A percentile compares a stretch with the other conserved stretches of the same genome.
Conservation (phyloP, 1,140 invertebrate species). For the Neodiprion pinetum region DNA sequence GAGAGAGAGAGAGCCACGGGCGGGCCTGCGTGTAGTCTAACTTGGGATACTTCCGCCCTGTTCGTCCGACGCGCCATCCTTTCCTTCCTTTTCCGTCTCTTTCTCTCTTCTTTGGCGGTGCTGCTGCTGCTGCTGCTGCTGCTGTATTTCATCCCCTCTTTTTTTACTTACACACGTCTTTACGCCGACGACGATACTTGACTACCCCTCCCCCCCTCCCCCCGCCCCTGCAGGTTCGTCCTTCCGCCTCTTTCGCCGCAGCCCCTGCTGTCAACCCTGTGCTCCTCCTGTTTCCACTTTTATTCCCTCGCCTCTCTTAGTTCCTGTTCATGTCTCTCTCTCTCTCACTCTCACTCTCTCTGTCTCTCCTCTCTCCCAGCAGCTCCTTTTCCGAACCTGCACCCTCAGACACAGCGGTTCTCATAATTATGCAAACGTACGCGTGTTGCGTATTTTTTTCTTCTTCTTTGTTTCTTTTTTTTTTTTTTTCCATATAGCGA, state of each 20-base stretch:
- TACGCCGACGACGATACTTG: background rate
- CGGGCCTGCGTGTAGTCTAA: background rate
- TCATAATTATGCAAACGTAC: background rate
- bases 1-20: no score
- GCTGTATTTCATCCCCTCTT: background rate
- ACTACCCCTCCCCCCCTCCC: no score
- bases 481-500: background rate
- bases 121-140: background rate
- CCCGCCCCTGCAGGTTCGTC: no score
- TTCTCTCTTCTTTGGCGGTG: no score
- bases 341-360: background rate
- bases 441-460: slow-evolving; percentile 8
- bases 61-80: no score
- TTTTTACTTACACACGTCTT: background rate
- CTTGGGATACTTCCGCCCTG: slow-evolving; percentile 2
- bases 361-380: background rate
- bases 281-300: slow-evolving; percentile 9
- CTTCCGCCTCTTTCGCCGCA: background rate
- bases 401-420: slow-evolving; percentile 12
- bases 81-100: no score
- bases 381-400: background rate
- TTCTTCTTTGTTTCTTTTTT: slow-evolving; percentile 16
- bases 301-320: background rate
- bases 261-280: background rate
- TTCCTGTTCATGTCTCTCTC: background rate